Percentiles rank a stretch among this genome's conserved stretches.
Evolutionary conservation across 2,888 invertebrate genomes (phyloP).

Genomic region (Cryptocephalus primarius): DNA sequence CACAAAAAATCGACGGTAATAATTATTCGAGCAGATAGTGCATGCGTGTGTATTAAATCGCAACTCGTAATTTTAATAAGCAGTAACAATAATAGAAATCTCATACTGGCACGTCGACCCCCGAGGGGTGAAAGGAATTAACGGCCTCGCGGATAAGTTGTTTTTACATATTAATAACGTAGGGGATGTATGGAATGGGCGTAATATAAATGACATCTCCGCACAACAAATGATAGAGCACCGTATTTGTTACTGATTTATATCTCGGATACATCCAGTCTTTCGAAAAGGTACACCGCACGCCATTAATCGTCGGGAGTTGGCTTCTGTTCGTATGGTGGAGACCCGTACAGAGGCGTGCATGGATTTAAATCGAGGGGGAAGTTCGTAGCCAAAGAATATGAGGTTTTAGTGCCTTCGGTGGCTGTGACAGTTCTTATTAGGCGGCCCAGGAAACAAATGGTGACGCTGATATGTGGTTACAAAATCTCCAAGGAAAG

Average conservation of each 20-base stretch:
- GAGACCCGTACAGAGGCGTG: conserved; percentile 5
- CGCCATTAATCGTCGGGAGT: conserved; percentile 32
- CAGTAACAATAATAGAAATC: not conserved
- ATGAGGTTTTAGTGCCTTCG: too few species aligned
- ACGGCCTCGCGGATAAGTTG: conserved; percentile 11
- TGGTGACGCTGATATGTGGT: too few species aligned
- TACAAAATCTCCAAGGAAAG: too few species aligned
- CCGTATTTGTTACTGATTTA: conserved; percentile 34
- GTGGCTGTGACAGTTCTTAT: too few species aligned
- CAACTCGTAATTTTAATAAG: not conserved
- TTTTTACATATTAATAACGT: conserved; percentile 15
- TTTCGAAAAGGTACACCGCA: conserved; percentile 34
- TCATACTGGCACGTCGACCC: too few species aligned
- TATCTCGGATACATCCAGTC: conserved; percentile 34
- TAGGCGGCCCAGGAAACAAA: too few species aligned
- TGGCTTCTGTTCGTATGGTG: conserved; percentile 26
- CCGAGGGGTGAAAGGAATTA: conserved; percentile 3
- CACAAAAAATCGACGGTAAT: not conserved
- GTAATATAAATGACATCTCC: conserved; percentile 33
- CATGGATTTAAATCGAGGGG: too few species aligned
- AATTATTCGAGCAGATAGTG: not conserved
- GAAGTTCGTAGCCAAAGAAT: too few species aligned
- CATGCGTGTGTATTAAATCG: too few species aligned
- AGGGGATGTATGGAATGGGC: conserved; percentile 21
- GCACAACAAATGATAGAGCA: conserved; percentile 33